These are phyloP conservation scores for Drosophila neutralis DNA, from an alignment of 2,888 invertebrate species.

Conservation along the genomic window DNA sequence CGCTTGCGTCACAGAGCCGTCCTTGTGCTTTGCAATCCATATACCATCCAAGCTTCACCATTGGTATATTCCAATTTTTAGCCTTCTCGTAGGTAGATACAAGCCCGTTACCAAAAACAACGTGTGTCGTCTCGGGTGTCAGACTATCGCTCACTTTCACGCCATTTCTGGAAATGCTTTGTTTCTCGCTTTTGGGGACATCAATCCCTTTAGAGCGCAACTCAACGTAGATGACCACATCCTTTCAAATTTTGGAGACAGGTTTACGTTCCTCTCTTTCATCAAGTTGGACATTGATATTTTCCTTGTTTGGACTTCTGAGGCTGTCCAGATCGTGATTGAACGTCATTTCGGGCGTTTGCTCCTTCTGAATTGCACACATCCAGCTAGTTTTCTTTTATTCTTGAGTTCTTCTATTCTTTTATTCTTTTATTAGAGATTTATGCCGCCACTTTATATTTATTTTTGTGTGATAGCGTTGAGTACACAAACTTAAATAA, in stretches of 20 bases:
- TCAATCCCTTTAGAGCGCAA: slow-evolving; percentile 67
- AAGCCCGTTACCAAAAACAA: slow-evolving; percentile 88
- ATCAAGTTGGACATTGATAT: slow-evolving; percentile 77
- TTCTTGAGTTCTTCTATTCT: too few species aligned
- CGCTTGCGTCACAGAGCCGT: slow-evolving; percentile 78
- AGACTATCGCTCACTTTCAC: slow-evolving; percentile 83
- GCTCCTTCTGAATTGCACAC: not conserved
- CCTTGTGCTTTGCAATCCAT: slow-evolving; percentile 85
- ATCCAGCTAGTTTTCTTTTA: not conserved
- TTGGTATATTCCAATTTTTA: slow-evolving; percentile 86
- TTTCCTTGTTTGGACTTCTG: slow-evolving; percentile 77
- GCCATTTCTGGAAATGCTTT: slow-evolving; percentile 82
- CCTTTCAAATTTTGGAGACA: slow-evolving; percentile 81
- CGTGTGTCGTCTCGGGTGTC: slow-evolving; percentile 87
- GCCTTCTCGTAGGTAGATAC: slow-evolving; percentile 88
- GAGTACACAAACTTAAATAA: not conserved
- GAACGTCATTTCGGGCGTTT: slow-evolving; percentile 7
- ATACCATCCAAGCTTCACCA: slow-evolving; percentile 87
- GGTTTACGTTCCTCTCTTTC: slow-evolving; percentile 81
- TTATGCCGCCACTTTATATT: too few species aligned
- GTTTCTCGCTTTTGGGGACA: slow-evolving; percentile 79
- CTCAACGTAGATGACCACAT: slow-evolving; percentile 83
- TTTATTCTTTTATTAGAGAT: not conserved
- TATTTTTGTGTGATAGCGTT: not conserved
- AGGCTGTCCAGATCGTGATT: slow-evolving; percentile 77